These are phyloP conservation scores for Harpalus rufipes DNA, from an alignment of 2,888 invertebrate species.

Conservation along the genomic window DNA sequence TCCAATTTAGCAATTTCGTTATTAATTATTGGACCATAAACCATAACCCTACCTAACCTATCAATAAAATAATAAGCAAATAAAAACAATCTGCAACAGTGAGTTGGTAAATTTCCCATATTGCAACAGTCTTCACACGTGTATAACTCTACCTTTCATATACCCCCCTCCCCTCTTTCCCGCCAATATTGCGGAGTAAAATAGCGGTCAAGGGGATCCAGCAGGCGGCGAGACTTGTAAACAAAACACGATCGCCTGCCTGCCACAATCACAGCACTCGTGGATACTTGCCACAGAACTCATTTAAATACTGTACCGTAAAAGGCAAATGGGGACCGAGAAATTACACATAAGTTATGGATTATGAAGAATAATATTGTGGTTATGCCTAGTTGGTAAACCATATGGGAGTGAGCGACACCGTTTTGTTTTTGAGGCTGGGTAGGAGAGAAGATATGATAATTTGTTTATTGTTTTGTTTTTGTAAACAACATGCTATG, in stretches of 20 bases:
- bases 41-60: neutral
- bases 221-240: slow-evolving; percentile 54
- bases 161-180: slow-evolving; percentile 12
- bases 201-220: slow-evolving; percentile 61
- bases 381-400: neutral
- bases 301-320: slow-evolving; percentile 51
- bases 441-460: neutral
- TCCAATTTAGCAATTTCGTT: neutral
- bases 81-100: neutral
- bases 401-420: neutral
- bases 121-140: slow-evolving; percentile 51
- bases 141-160: slow-evolving; percentile 40
- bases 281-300: neutral
- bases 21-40: neutral
- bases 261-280: slow-evolving; percentile 13
- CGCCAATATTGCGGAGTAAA: neutral
- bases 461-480: slow-evolving; percentile 1
- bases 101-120: slow-evolving; percentile 15
- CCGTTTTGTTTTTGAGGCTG: neutral
- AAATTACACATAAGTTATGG: slow-evolving; percentile 1
- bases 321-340: slow-evolving; percentile 28
- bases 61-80: neutral
- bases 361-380: neutral
- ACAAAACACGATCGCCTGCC: slow-evolving; percentile 40
- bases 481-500: neutral